These are phyloP conservation scores for Athene cunicularia DNA, from an alignment of 2,113 vertebrate species.

Conservation along the genomic window DNA sequence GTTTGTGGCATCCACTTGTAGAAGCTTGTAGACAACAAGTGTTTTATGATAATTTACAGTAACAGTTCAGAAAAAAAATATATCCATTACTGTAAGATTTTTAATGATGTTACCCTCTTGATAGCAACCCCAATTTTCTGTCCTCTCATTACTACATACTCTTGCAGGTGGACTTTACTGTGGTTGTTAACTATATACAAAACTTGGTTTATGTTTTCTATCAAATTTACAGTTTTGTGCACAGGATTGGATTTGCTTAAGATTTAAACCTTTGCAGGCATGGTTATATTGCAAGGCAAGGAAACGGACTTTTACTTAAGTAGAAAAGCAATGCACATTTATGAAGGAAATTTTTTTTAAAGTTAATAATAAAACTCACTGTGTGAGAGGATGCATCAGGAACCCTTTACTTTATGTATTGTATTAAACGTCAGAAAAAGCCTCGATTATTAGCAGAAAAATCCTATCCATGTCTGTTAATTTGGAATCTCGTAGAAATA, in stretches of 20 bases:
- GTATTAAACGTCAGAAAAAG: background rate
- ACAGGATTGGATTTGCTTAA: background rate
- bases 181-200: background rate
- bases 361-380: background rate
- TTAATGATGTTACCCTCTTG: background rate
- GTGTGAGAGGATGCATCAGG: background rate
- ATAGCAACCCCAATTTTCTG: background rate
- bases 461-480: background rate
- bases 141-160: background rate
- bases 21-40: background rate
- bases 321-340: background rate
- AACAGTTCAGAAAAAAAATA: background rate
- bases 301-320: background rate
- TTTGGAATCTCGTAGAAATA: background rate
- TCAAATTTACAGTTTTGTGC: background rate
- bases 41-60: background rate
- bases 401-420: background rate
- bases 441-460: background rate
- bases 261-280: background rate
- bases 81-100: background rate
- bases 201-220: background rate
- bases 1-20: background rate
- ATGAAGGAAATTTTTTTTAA: background rate
- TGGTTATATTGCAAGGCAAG: background rate
- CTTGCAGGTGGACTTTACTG: background rate